These are phyloP conservation scores for Euclidia mi DNA, from an alignment of 2,888 invertebrate genomes.

Conservation along the genomic window DNA sequence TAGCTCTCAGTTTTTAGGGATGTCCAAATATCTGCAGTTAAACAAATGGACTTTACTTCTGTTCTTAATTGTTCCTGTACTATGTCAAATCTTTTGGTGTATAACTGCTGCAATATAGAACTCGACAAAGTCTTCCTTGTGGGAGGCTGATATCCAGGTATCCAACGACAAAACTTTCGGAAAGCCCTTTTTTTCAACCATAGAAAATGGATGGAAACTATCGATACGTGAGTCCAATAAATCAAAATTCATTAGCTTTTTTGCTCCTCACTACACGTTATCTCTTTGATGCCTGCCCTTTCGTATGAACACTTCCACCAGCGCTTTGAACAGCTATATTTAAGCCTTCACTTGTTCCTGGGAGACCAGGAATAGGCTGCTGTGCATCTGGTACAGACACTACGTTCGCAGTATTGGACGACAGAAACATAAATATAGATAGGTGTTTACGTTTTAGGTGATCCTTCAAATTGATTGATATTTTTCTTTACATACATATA, in stretches of 20 bases:
- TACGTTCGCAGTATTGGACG: background rate
- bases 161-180: slow-evolving; percentile 43
- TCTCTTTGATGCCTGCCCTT: too few species aligned
- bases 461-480: background rate
- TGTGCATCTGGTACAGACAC: background rate
- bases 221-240: slow-evolving; percentile 17
- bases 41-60: slow-evolving; percentile 18
- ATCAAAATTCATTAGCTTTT: slow-evolving; percentile 25
- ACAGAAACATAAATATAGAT: background rate
- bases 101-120: slow-evolving; percentile 20
- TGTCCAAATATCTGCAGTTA: slow-evolving; percentile 42
- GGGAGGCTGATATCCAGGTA: slow-evolving; percentile 47
- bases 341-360: too few species aligned
- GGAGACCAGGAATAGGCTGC: background rate
- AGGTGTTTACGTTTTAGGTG: background rate
- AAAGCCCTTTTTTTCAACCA: slow-evolving; percentile 53
- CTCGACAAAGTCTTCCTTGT: slow-evolving; percentile 45
- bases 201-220: slow-evolving; percentile 45
- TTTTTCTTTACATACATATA: background rate
- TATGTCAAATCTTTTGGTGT: background rate
- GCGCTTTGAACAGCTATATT: too few species aligned
- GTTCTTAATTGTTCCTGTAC: background rate
- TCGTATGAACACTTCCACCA: background rate
- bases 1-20: slow-evolving; percentile 41
- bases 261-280: background rate